These are phyloP conservation scores for Labeo calbasu DNA, from an alignment of 2,797 vertebrate species.

Conservation along the genomic window DNA sequence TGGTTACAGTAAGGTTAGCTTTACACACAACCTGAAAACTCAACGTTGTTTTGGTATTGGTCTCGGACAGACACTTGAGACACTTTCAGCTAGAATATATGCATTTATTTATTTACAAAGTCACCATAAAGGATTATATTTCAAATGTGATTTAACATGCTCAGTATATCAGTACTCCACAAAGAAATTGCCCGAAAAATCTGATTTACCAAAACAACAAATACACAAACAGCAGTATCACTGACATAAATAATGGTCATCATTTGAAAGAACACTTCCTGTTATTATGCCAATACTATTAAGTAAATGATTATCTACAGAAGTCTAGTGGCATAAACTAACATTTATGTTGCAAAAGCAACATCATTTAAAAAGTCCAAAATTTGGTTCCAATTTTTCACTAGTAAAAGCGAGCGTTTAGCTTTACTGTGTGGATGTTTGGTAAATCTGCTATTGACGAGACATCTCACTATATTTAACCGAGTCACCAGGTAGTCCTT, in stretches of 20 bases:
- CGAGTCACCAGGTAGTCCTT: neutral
- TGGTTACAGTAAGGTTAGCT: constrained; percentile 27
- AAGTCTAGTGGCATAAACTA: constrained; percentile 37
- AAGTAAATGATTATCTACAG: constrained; percentile 25
- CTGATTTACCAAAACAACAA: constrained; percentile 35
- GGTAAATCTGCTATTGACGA: neutral
- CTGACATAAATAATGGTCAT: constrained; percentile 58
- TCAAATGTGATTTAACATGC: constrained; percentile 53
- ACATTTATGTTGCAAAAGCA: constrained; percentile 46
- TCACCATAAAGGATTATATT: constrained; percentile 52
- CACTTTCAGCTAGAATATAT: constrained; percentile 45
- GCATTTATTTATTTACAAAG: constrained; percentile 77
- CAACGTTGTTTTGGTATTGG: neutral
- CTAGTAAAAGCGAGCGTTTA: constrained; percentile 1
- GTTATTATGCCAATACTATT: constrained; percentile 26
- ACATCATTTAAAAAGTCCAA: constrained; percentile 26
- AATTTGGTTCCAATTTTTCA: constrained; percentile 30
- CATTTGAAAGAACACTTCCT: constrained; percentile 37
- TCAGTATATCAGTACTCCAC: constrained; percentile 52
- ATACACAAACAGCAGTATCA: constrained; percentile 33
- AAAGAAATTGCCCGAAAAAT: constrained; percentile 54
- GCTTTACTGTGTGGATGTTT: neutral
- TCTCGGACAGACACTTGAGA: constrained; percentile 13
- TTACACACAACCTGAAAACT: neutral
- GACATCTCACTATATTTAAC: neutral